A percentile compares a stretch with the other conserved stretches of the same genome.
phyloP scores from a whole-genome alignment of 2,888 invertebrate genomes.

The Strigamia maritima region DNA sequence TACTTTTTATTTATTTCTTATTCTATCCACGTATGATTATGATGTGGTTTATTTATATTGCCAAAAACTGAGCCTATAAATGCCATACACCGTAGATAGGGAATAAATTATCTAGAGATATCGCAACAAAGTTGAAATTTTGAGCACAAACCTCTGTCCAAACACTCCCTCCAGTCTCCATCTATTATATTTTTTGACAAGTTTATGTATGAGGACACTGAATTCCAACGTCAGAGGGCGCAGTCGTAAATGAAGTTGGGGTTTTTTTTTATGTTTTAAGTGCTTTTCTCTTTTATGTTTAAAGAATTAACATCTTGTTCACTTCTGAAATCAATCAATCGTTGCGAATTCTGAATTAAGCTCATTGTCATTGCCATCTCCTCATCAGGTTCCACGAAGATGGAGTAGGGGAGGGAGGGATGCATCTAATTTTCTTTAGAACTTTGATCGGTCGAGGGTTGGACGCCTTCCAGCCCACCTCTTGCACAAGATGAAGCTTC shows the following conservation, averaged over 20 bases:
- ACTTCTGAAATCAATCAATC: neutral
- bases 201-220: neutral
- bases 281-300: neutral
- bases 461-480: slow-evolving; percentile 3
- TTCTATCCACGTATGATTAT: neutral
- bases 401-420: neutral
- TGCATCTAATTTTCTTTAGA: slow-evolving; percentile 4
- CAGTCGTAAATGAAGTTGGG: neutral
- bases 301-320: neutral
- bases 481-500: neutral
- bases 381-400: neutral
- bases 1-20: neutral
- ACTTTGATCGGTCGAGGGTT: slow-evolving; percentile 4
- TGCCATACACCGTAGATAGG: neutral
- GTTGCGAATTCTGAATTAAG: neutral
- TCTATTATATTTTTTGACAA: neutral
- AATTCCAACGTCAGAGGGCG: neutral
- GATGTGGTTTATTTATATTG: neutral
- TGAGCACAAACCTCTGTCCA: neutral
- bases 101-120: neutral
- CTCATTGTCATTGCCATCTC: neutral
- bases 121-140: neutral
- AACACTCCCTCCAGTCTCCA: neutral
- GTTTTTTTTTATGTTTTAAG: neutral
- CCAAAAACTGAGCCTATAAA: neutral